A percentile compares a stretch with the other conserved stretches of the same genome.
phyloP scores from a whole-genome alignment of 2,888 invertebrate species.

The Deilephila porcellus region DNA sequence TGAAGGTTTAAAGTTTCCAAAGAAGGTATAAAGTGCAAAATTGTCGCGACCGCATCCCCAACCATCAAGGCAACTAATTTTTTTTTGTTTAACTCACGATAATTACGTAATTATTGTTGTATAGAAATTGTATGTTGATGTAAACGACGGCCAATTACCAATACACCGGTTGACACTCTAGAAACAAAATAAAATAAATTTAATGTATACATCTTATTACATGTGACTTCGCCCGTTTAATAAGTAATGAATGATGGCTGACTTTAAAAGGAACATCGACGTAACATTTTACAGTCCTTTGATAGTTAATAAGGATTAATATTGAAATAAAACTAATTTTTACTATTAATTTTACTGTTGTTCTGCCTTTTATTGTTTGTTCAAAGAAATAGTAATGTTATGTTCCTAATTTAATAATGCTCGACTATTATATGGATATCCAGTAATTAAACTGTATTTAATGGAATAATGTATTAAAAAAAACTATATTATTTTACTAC shows the following conservation, averaged over 20 bases:
- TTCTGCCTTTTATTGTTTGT: too few species aligned
- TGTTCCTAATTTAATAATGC: too few species aligned
- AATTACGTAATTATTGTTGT: constrained; percentile 18
- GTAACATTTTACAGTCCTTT: too few species aligned
- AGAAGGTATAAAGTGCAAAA: constrained; percentile 18
- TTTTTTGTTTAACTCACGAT: background rate
- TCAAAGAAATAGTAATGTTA: too few species aligned
- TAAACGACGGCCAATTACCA: constrained; percentile 12
- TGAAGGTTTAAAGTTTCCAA: background rate
- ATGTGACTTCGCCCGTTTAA: constrained; percentile 7
- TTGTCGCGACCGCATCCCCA: constrained; percentile 14
- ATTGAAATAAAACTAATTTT: too few species aligned
- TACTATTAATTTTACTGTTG: too few species aligned
- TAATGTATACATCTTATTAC: background rate
- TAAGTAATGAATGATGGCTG: background rate
- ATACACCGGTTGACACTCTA: constrained; percentile 7
- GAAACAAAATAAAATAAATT: constrained; percentile 13
- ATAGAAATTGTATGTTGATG: constrained; percentile 18
- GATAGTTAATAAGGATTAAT: too few species aligned
- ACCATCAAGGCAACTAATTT: background rate
- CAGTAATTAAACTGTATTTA: too few species aligned
- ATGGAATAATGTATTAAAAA: too few species aligned
- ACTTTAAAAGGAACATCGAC: background rate
- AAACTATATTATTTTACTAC: too few species aligned
- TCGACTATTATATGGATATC: too few species aligned